Base-by-base conservation (phyloP, 2,113 vertebrate genomes). In the Platysteira castanea region DNA sequence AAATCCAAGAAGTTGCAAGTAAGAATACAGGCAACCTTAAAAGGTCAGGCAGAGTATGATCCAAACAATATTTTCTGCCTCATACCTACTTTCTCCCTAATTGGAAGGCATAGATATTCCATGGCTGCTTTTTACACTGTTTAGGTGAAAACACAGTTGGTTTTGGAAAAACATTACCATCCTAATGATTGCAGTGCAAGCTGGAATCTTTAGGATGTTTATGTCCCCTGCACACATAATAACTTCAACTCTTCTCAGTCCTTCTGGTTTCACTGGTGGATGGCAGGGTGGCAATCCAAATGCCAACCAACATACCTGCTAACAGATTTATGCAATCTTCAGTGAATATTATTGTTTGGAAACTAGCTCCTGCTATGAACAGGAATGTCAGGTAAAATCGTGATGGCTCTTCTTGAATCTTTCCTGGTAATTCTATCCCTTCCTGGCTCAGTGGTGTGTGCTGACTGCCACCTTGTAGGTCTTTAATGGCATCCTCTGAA, bases 1-100 rank as follows among this genome's bases (percentile, higher is more conserved):
- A 91, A 84, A 89, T 84, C 86, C 87, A 84, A 81, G 87, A 90
- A 94, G 69, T 73, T 93, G 92, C 52, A 90, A 69, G 92, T 76
- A 91, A 83, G 63, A 89, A 71, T 19, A 24, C 76, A 82, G 50
- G n/a, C 50, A 95, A n/a, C 80, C 78, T 95, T 60, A 57, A 96
- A 97, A 97, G 84, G 79, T 96, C 89, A 96, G 67, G 23, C 35
- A 84, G 81, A 89, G 65, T 84, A 61, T 42, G 21, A 65, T 63
- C 59, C 67, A 80, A 76, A 70, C 46, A 90, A 35, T 24, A 65
- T 93, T 90, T 90, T 49, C 78, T 92, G 26, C 68, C 59, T 94
- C 44, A 10, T 37, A 39, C 67, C 31, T 65, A 24, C 39, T 75
- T 65, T 21, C 49, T 91, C 57, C 76, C 53, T 96, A 95, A 91